Percentiles rank a stretch among this genome's conserved stretches.
phyloP scores from a whole-genome alignment of 2,113 vertebrate species.

The Apus apus region DNA sequence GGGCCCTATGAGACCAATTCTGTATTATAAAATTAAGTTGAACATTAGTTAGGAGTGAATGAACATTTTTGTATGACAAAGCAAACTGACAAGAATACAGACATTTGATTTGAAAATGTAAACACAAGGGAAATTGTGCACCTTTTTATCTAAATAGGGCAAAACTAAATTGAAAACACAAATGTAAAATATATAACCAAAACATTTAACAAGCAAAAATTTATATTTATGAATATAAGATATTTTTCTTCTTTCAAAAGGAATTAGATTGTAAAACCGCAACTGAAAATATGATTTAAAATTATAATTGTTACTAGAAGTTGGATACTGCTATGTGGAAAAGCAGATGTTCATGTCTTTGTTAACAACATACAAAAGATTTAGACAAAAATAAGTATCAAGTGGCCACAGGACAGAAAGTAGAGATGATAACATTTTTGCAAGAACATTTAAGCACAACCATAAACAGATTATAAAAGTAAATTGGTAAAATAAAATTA shows the following conservation, averaged over 20 bases:
- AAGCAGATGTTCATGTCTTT: conserved; percentile 42
- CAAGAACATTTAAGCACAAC: not conserved
- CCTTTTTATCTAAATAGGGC: conserved; percentile 63
- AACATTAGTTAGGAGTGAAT: conserved; percentile 63
- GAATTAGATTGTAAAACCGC: not conserved
- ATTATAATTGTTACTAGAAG: conserved; percentile 21
- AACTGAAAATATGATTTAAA: conserved; percentile 22
- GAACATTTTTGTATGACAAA: conserved; percentile 61
- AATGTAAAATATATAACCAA: conserved; percentile 62
- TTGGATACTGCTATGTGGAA: not conserved
- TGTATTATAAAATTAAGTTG: conserved; percentile 57
- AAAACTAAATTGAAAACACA: conserved; percentile 68
- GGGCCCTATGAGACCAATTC: conserved; percentile 61
- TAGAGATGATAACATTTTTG: not conserved
- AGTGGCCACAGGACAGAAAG: not conserved
- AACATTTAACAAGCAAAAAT: conserved; percentile 41
- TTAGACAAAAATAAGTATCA: not conserved
- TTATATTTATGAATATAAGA: not conserved
- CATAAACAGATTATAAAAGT: not conserved
- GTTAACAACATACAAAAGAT: not conserved
- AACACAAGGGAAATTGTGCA: conserved; percentile 40
- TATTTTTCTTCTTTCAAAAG: conserved; percentile 4
- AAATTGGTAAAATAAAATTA: not conserved
- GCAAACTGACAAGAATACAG: conserved; percentile 56
- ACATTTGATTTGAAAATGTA: conserved; percentile 65